These are phyloP conservation scores for Pelodiscus sinensis DNA, from an alignment of 2,113 vertebrate genomes.

Conservation along the genomic window DNA sequence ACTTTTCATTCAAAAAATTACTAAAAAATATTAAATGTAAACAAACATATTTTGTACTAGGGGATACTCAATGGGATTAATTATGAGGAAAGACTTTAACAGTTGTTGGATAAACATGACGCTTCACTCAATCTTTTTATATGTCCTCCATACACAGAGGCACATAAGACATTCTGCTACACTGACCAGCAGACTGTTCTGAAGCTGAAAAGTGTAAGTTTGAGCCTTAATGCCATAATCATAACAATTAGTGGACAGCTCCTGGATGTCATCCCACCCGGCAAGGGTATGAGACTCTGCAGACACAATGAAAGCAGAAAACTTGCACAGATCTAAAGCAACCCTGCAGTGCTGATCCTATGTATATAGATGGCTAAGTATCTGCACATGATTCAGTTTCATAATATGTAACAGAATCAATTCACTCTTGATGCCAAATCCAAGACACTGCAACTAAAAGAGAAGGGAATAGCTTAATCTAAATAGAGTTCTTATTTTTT, in stretches of 20 bases:
- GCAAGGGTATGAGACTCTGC: not conserved
- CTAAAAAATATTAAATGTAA: conserved; percentile 41
- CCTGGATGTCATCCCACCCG: conserved; percentile 29
- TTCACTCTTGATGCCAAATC: not conserved
- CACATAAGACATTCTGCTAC: conserved; percentile 15
- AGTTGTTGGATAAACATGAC: conserved; percentile 52
- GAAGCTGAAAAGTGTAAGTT: conserved; percentile 35
- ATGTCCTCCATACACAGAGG: conserved; percentile 6
- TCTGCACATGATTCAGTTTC: not conserved
- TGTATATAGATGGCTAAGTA: not conserved
- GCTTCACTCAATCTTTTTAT: conserved; percentile 49
- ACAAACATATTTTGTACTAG: conserved; percentile 31
- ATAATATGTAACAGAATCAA: not conserved
- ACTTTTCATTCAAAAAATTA: conserved; percentile 44
- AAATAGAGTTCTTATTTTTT: not conserved
- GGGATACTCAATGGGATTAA: conserved; percentile 66
- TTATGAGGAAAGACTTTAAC: conserved; percentile 61
- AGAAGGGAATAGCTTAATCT: not conserved
- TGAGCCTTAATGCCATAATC: conserved; percentile 50
- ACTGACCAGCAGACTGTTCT: conserved; percentile 1
- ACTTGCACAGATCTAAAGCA: not conserved
- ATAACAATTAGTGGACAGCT: conserved; percentile 47
- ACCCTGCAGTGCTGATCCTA: not conserved
- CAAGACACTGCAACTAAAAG: not conserved
- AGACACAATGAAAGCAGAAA: not conserved